A percentile compares a stretch with the other conserved stretches of the same genome.
phyloP scores from a whole-genome alignment of 2,888 invertebrate genomes.

The Chalcis sispes region DNA sequence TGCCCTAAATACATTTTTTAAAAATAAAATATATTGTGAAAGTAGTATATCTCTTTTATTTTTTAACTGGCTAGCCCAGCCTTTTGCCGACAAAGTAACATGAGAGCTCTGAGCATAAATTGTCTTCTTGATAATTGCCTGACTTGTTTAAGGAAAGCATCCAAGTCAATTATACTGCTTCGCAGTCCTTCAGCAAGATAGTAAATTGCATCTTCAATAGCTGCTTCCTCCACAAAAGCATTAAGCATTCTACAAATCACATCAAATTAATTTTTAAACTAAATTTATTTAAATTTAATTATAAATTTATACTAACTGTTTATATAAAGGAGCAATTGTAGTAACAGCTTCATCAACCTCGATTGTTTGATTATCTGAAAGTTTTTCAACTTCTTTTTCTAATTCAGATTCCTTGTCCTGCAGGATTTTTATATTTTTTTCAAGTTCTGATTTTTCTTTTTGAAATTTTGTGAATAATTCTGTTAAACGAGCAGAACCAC shows the following conservation, averaged over 20 bases:
- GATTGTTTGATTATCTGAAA: conserved; percentile 87
- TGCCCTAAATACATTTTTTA: conserved; percentile 51
- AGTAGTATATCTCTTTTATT: conserved; percentile 21
- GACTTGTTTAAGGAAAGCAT: conserved; percentile 97
- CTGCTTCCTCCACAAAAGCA: conserved; percentile 98
- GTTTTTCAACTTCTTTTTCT: conserved; percentile 85
- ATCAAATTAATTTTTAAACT: conserved; percentile 6
- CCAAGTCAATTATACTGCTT: conserved; percentile 94
- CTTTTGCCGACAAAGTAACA: conserved; percentile 97
- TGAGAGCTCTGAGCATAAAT: conserved; percentile 95
- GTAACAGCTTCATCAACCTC: conserved; percentile 98
- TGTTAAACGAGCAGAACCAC: conserved; percentile 89
- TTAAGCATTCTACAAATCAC: conserved; percentile 84
- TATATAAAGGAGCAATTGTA: conserved; percentile 96
- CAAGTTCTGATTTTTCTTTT: conserved; percentile 88
- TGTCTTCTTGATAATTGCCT: conserved; percentile 95
- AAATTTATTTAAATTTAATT: conserved; percentile 5
- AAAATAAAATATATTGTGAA: conserved; percentile 55
- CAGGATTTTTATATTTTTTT: conserved; percentile 88
- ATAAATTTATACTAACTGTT: conserved; percentile 83
- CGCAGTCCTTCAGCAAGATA: conserved; percentile 97
- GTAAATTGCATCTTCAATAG: conserved; percentile 98
- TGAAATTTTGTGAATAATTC: conserved; percentile 86
- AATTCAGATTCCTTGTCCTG: conserved; percentile 93
- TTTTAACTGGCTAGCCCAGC: conserved; percentile 88